Base-by-base conservation (phyloP, 2,113 vertebrate species). In the Mesitornis unicolor region DNA sequence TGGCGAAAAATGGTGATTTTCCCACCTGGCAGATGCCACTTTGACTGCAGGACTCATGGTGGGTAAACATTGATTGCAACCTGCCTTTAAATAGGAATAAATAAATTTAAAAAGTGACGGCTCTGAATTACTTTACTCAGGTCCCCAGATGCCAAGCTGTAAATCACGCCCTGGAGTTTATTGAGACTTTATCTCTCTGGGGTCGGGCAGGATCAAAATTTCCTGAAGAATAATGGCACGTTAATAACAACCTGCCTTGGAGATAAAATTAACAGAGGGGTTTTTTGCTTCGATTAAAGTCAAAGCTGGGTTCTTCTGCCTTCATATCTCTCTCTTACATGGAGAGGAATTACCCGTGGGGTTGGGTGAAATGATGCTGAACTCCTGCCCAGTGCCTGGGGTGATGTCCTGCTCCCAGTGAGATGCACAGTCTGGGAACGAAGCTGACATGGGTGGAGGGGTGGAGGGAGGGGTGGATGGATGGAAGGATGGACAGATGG, bases 251-350 rank as follows among this genome's bases (percentile, higher is more conserved):
- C 22, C 45, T 65, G 75, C 45, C 76, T 48, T 4, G 0, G 59
- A 67, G 59, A 67, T 16, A 38, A 67, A 87, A 73, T 82, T 81
- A 90, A 35, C 45, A 65, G 82, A 40, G 16, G 61, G 33, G 4
- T 2, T 10, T 60, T 60, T 65, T 74, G 40, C 40, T 61, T 51
- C 69, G 76, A 8, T 42, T 51, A 29, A 53, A 81, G 33, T 33
- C 36, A 45, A 56, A 69, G 17, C 47, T 57, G 68, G 13, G 9
- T 63, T 38, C 36, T 84, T 75, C 38, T 38, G 25, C 33, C 68
- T 40, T 69, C 10, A 0, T 13, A 9, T 17, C 1, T 38, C 38
- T 48, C 43, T 48, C 43, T 28, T 45, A 10, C 4, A 2, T 1
- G 29, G 50, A 42, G 31, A 64, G 29, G 40, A 56, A 35, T 21